Conservation (phyloP, 1,140 invertebrate species). For the Drosophila pruinosa region DNA sequence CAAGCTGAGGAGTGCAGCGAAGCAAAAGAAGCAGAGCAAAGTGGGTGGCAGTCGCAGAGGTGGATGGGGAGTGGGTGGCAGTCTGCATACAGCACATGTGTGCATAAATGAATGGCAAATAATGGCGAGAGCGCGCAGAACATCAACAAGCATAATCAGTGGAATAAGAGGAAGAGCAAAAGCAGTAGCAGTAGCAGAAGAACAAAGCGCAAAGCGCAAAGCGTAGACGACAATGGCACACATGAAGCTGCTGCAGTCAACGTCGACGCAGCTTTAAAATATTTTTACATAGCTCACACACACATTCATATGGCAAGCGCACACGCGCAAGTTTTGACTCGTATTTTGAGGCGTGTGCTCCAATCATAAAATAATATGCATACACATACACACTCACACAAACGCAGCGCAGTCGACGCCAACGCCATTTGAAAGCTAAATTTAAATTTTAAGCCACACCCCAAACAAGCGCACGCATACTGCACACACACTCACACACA, state of each 20-base stretch:
- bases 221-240: slow-evolving; percentile 55
- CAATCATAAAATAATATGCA: slow-evolving; percentile 81
- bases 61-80: not conserved
- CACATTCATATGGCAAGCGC: slow-evolving; percentile 3
- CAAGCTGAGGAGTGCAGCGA: slow-evolving; percentile 13
- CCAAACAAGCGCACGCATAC: slow-evolving; percentile 75
- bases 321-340: slow-evolving; percentile 47
- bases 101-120: slow-evolving; percentile 81
- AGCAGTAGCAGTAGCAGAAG: slow-evolving; percentile 13
- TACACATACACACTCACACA: slow-evolving; percentile 54
- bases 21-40: slow-evolving; percentile 12
- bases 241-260: slow-evolving; percentile 51
- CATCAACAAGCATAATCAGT: not conserved
- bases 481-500: slow-evolving; percentile 47
- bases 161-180: not conserved
- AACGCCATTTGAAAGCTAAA: slow-evolving; percentile 73
- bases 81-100: slow-evolving; percentile 50
- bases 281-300: slow-evolving; percentile 70
- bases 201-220: slow-evolving; percentile 69
- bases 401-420: slow-evolving; percentile 39
- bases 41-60: slow-evolving; percentile 51
- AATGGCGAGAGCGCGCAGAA: slow-evolving; percentile 48
- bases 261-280: slow-evolving; percentile 78
- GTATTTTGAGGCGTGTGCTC: slow-evolving; percentile 56
- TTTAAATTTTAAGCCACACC: slow-evolving; percentile 83